Conservation (phyloP, 1,140 invertebrate genomes). For the Hyles euphorbiae region DNA sequence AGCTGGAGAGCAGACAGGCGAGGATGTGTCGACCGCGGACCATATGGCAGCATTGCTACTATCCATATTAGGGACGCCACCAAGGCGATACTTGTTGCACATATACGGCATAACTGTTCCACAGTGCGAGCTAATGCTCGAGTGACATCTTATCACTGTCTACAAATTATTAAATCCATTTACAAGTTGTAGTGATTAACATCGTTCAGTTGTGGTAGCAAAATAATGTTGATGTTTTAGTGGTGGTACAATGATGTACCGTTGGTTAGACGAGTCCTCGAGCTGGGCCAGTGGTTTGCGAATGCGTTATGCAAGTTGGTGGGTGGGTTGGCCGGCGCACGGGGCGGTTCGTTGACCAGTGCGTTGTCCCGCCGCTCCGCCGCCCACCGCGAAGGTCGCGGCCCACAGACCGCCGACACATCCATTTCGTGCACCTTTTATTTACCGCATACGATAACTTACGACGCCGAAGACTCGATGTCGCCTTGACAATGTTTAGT, state of each 20-base stretch:
- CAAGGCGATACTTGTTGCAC: constrained; percentile 73
- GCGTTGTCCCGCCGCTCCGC: constrained; percentile 52
- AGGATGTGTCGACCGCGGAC: constrained; percentile 60
- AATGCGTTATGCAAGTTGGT: constrained; percentile 52
- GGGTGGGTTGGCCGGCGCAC: constrained; percentile 32
- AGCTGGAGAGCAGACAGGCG: constrained; percentile 42
- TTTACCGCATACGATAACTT: constrained; percentile 1
- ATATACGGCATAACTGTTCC: constrained; percentile 70
- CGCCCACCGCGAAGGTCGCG: constrained; percentile 69
- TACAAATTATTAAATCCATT: constrained; percentile 1
- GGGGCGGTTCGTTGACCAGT: constrained; percentile 69
- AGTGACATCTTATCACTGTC: constrained; percentile 43
- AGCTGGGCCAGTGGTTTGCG: constrained; percentile 5
- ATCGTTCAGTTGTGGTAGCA: too few relatives aligned
- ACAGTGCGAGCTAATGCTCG: constrained; percentile 44
- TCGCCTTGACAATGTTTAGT: constrained; percentile 22
- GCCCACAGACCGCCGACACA: constrained; percentile 34
- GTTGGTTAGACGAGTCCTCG: constrained; percentile 6
- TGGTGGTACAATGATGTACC: constrained; percentile 8
- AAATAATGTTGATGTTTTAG: background rate
- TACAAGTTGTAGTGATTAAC: background rate
- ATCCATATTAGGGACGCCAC: constrained; percentile 64
- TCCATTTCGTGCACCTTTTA: constrained; percentile 23
- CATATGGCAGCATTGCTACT: constrained; percentile 63
- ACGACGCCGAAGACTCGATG: background rate